A percentile compares a stretch with the other conserved stretches of the same genome.
Conservation (phyloP, 2,113 vertebrate species). For the Notechis scutatus region DNA sequence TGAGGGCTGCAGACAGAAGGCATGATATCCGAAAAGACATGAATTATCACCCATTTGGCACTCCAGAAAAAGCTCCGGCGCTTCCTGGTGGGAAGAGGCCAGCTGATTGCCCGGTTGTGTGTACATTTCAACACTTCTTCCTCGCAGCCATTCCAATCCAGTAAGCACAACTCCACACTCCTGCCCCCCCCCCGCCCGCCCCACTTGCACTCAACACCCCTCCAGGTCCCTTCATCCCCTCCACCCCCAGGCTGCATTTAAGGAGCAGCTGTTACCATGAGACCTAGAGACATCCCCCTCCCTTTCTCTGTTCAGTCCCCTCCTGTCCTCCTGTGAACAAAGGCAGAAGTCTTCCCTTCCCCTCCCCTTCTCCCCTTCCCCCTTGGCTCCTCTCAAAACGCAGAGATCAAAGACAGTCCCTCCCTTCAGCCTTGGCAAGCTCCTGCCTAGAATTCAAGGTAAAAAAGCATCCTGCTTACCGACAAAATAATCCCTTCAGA, state of each 20-base stretch:
- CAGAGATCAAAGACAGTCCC: neutral
- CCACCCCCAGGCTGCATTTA: constrained; percentile 27
- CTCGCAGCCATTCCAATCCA: neutral
- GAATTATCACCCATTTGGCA: neutral
- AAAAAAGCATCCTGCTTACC: neutral
- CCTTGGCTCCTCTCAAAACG: neutral
- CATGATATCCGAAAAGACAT: neutral
- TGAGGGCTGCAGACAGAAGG: neutral
- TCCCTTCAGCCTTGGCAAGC: neutral
- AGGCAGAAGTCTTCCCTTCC: constrained; percentile 12
- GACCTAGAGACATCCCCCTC: constrained; percentile 19
- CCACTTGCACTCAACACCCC: neutral
- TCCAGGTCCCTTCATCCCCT: neutral
- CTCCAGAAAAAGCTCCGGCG: neutral
- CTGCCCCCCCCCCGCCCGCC: too few species aligned
- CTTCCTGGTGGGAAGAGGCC: neutral
- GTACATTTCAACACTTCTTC: neutral
- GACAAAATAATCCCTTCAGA: neutral
- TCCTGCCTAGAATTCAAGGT: neutral
- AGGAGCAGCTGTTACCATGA: constrained; percentile 48
- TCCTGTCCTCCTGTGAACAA: constrained; percentile 35
- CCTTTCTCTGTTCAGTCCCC: constrained; percentile 13
- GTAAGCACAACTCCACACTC: neutral
- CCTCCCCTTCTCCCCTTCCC: neutral
- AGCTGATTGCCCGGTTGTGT: neutral